Base-by-base conservation (phyloP, 2,888 invertebrate species). In the Polymixis lichenea region DNA sequence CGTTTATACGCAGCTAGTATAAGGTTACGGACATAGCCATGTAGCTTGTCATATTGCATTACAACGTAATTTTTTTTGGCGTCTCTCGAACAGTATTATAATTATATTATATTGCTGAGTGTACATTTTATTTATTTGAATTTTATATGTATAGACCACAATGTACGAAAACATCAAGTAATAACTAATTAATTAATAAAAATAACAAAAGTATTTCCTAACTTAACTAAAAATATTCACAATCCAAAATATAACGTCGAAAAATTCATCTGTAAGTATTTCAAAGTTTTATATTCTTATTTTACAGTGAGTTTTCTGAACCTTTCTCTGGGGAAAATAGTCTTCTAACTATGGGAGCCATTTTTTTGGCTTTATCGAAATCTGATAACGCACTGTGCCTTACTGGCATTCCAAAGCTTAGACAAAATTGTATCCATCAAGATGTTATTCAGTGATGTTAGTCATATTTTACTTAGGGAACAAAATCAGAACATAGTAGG, bases 21-120 rank as follows among this genome's bases (percentile, higher is more conserved):
- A 79, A 77, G 80, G 76, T 77, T 79, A 71, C 46, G 53, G 51
- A 25, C 25, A 70, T 11, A 17, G 13, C 58, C 32, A 25, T 32
- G 43, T 32, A 53, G 32, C 46, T 17, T 69, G n/a, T 25, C 28
- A 25, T n/a, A 7, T 19, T n/a, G 8, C 17, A 22, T 43, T 55
- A 55, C 4, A 15, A 32, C 46, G 28, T 7, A 28, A 11, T 61
- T 15, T 25, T 75, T 75, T 51, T 75, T 58, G 49, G 32, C 17
- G 17, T 38, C 17, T 22, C 19, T 58, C n/a, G 22, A 17, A 13
- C 2, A 19, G n/a, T n/a, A n/a, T n/a, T 28, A 9, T 5, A 8
- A 38, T n/a, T n/a, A n/a, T 15, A 43, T 8, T n/a, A 43, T 28
- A 28, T 19, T 13, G 3, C 19, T n/a, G 38, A 38, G 38, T 38